Evolutionary conservation across 2,888 invertebrate species (phyloP).

Genomic region (Brachycybe producta): DNA sequence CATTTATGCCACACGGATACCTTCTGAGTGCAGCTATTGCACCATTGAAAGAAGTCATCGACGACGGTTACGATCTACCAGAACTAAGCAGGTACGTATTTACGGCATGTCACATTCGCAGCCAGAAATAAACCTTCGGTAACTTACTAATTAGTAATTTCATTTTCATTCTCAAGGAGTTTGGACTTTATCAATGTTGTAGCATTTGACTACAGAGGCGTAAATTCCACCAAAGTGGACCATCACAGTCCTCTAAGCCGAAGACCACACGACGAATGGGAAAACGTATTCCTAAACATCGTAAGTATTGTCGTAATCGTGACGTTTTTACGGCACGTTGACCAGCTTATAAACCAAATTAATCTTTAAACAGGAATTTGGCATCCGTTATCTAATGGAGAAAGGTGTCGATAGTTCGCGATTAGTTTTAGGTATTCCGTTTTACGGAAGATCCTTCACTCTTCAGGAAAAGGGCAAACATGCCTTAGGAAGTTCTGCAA

Average conservation of each 20-base stretch:
- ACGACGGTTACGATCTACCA: slow-evolving; percentile 64
- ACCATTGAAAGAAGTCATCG: slow-evolving; percentile 74
- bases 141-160: too few species aligned
- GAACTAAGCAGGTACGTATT: slow-evolving; percentile 50
- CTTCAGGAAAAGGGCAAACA: slow-evolving; percentile 45
- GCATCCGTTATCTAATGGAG: slow-evolving; percentile 66
- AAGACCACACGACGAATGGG: slow-evolving; percentile 62
- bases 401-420: slow-evolving; percentile 66
- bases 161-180: too few species aligned
- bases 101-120: too few species aligned
- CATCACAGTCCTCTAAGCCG: slow-evolving; percentile 74
- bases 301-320: too few species aligned
- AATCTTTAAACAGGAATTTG: slow-evolving; percentile 64
- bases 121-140: too few species aligned
- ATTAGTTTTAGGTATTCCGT: slow-evolving; percentile 72
- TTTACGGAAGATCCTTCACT: slow-evolving; percentile 72
- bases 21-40: slow-evolving; percentile 72
- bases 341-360: too few species aligned
- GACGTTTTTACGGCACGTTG: too few species aligned
- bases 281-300: slow-evolving; percentile 60
- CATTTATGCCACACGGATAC: slow-evolving; percentile 46
- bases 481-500: slow-evolving; percentile 52
- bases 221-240: slow-evolving; percentile 83
- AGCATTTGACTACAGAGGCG: slow-evolving; percentile 83
- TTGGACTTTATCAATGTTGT: slow-evolving; percentile 83